Evolutionary conservation across 2,113 vertebrate genomes (phyloP).

Genomic region (Anoura caudifer): DNA sequence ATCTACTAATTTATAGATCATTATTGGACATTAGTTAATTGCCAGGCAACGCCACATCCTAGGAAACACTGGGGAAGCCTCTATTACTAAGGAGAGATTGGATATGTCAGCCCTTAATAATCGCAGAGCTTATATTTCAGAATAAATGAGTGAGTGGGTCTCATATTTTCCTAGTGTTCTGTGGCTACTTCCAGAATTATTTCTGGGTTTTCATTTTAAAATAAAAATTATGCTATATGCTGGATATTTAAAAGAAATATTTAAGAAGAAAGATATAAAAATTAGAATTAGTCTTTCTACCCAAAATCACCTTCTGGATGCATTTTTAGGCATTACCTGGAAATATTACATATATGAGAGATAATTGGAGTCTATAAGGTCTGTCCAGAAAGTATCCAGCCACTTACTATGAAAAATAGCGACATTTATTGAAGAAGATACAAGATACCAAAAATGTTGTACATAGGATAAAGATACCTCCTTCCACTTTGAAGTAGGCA

Average conservation of each 20-base stretch:
- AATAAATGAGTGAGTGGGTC: neutral
- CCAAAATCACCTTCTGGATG: neutral
- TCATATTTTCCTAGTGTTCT: neutral
- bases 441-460: too few species aligned
- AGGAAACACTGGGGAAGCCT: neutral
- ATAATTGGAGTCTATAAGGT: too few species aligned
- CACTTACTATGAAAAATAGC: too few species aligned
- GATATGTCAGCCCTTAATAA: neutral
- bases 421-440: too few species aligned
- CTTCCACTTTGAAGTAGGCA: too few species aligned
- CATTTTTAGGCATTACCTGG: neutral
- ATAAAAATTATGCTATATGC: neutral
- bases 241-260: neutral
- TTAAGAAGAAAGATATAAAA: neutral
- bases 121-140: neutral
- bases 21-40: constrained; percentile 59
- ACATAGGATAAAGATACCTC: too few species aligned
- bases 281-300: neutral
- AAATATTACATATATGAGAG: too few species aligned
- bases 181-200: neutral
- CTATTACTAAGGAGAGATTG: neutral
- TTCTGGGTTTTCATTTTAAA: constrained; percentile 21
- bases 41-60: neutral
- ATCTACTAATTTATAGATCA: constrained; percentile 53
- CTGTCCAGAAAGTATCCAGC: too few species aligned